Evolutionary conservation across 2,888 invertebrate genomes (phyloP).

Genomic region (Sminthurinus aureus): DNA sequence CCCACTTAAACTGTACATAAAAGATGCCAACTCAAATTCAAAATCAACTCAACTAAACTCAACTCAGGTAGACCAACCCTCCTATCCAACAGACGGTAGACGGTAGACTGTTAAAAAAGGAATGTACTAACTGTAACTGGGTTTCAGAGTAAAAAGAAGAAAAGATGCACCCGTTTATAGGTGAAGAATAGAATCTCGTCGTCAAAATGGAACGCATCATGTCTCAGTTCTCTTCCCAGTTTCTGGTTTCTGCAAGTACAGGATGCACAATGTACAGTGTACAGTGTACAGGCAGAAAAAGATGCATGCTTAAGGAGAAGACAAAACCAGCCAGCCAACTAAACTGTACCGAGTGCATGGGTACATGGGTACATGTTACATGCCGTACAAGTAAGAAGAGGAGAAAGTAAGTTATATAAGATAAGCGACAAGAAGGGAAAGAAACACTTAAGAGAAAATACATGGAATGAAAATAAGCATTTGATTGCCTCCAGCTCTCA

Average conservation of each 20-base stretch:
- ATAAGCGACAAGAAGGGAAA: constrained; percentile 11
- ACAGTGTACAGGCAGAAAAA: too few species aligned
- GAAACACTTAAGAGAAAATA: constrained; percentile 43
- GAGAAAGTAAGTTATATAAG: not conserved
- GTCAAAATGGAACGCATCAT: too few species aligned
- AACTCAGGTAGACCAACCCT: too few species aligned
- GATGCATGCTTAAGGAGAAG: constrained; percentile 6
- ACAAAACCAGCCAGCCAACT: not conserved
- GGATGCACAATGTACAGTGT: too few species aligned
- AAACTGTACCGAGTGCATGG: too few species aligned
- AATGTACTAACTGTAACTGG: not conserved
- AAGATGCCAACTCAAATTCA: too few species aligned
- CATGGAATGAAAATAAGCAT: constrained; percentile 41
- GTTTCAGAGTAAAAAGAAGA: not conserved
- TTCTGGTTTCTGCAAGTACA: too few species aligned
- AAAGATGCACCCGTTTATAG: not conserved
- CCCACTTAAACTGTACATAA: too few species aligned
- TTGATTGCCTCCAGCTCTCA: constrained; percentile 44
- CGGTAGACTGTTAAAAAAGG: not conserved
- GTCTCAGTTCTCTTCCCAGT: too few species aligned
- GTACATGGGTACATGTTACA: not conserved
- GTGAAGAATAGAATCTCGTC: too few species aligned
- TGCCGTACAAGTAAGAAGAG: not conserved
- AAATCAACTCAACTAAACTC: too few species aligned
- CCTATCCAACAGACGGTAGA: not conserved